Evolutionary conservation across 2,888 invertebrate species (phyloP).

Genomic region (Leptura quadrifasciata): DNA sequence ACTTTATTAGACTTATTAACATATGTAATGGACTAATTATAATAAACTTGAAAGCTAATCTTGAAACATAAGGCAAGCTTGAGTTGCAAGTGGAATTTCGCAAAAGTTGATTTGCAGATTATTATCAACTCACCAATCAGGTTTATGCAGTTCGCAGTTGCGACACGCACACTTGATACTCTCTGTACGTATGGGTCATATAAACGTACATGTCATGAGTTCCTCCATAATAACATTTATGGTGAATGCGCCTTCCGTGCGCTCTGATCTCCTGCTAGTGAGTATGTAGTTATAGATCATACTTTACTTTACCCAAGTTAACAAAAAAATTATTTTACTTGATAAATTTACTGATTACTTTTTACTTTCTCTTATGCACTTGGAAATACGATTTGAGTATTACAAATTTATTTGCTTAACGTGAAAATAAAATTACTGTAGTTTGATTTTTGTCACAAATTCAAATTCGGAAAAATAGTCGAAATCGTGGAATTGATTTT

Average conservation of each 20-base stretch:
- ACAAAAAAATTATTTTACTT: not conserved
- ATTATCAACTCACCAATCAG: slow-evolving; percentile 58
- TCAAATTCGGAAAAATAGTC: not conserved
- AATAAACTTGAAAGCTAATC: slow-evolving; percentile 64
- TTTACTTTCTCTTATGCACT: not conserved
- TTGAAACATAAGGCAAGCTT: slow-evolving; percentile 48
- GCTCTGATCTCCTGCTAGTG: slow-evolving; percentile 67
- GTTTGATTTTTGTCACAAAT: not conserved
- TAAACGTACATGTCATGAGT: slow-evolving; percentile 29
- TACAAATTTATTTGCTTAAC: not conserved
- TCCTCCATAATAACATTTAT: slow-evolving; percentile 26
- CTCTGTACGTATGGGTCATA: slow-evolving; percentile 53
- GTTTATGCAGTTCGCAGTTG: slow-evolving; percentile 56
- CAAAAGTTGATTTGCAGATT: slow-evolving; percentile 53
- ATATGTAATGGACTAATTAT: slow-evolving; percentile 62
- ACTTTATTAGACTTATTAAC: slow-evolving; percentile 65
- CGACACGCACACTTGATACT: slow-evolving; percentile 51
- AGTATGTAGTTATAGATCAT: slow-evolving; percentile 74
- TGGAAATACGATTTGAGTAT: not conserved
- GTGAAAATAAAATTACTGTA: not conserved
- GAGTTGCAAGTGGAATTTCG: slow-evolving; percentile 56
- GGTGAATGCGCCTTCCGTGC: slow-evolving; percentile 21
- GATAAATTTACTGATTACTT: not conserved
- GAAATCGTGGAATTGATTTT: not conserved
- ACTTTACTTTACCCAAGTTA: slow-evolving; percentile 62